These are phyloP conservation scores for Scylla paramamosain DNA, from an alignment of 1,140 invertebrate species.

Conservation along the genomic window DNA sequence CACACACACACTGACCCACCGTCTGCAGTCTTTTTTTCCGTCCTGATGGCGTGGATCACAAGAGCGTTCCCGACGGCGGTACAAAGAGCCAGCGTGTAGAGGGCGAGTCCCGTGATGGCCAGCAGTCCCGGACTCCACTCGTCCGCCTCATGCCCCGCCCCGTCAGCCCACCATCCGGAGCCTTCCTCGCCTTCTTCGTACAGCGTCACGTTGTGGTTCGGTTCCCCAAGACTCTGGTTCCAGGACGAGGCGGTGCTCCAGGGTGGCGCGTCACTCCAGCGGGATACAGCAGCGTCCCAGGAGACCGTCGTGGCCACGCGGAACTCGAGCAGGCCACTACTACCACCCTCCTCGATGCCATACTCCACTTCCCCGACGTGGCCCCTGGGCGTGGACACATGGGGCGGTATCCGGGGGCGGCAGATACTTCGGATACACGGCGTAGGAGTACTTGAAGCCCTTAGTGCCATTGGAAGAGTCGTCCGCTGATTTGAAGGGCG, in stretches of 20 bases:
- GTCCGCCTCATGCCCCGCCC: not conserved
- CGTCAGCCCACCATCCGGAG: not conserved
- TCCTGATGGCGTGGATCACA: slow-evolving; percentile 81
- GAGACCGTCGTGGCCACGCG: not conserved
- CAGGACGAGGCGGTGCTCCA: not conserved
- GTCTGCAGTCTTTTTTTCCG: slow-evolving; percentile 81
- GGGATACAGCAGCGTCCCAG: not conserved
- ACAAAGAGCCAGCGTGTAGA: slow-evolving; percentile 80
- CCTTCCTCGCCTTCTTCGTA: slow-evolving; percentile 21
- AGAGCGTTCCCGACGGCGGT: slow-evolving; percentile 81
- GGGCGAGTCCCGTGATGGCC: slow-evolving; percentile 79
- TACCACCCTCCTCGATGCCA: not conserved
- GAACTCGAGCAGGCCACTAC: not conserved
- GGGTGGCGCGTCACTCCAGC: not conserved
- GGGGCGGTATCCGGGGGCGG: not conserved
- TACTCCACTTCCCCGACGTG: not conserved
- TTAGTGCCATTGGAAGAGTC: slow-evolving; percentile 33
- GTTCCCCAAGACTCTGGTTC: slow-evolving; percentile 27
- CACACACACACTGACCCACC: slow-evolving; percentile 78
- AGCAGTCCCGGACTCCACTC: slow-evolving; percentile 66
- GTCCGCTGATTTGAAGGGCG: slow-evolving; percentile 59
- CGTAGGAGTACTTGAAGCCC: slow-evolving; percentile 5
- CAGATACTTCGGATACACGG: slow-evolving; percentile 50
- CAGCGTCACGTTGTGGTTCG: slow-evolving; percentile 37
- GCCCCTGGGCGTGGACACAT: not conserved